Conservation (phyloP, 92 coral and sea anemone genomes). For the Ricordea florida region DNA sequence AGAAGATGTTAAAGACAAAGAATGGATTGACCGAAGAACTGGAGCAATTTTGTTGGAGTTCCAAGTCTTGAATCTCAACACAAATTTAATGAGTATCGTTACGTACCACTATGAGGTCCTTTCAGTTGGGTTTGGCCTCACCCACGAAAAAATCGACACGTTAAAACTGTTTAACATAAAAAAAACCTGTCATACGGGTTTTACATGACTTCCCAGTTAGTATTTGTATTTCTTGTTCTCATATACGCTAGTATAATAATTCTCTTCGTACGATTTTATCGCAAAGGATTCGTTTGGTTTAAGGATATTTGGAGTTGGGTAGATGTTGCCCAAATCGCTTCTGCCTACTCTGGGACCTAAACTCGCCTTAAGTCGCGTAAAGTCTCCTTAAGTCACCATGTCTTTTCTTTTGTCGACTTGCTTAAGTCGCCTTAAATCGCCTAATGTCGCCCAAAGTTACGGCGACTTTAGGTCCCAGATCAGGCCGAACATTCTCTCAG, state of each 20-base stretch:
- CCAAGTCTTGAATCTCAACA: conserved; percentile 22
- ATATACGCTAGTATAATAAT: conserved; percentile 10
- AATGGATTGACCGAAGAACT: conserved; percentile 28
- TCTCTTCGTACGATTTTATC: conserved; percentile 21
- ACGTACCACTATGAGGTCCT: conserved; percentile 20
- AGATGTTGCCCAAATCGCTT: conserved; percentile 34
- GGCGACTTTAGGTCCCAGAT: too few species aligned
- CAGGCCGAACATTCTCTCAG: too few species aligned
- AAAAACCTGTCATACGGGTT: conserved; percentile 26
- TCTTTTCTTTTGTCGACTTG: too few species aligned
- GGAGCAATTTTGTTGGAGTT: conserved; percentile 26
- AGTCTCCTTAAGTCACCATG: too few species aligned
- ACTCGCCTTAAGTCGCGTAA: too few species aligned
- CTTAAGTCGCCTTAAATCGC: too few species aligned
- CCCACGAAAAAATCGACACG: conserved; percentile 16
- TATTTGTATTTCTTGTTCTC: conserved; percentile 24
- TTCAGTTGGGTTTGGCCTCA: conserved; percentile 24
- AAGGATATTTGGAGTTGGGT: conserved; percentile 33
- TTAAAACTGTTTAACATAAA: conserved; percentile 11
- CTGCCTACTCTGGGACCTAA: too few species aligned
- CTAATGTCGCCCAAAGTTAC: too few species aligned
- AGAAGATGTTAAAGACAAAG: conserved; percentile 29
- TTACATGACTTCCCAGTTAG: conserved; percentile 32
- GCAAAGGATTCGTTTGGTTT: conserved; percentile 6
- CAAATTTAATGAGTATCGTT: conserved; percentile 26